phyloP scores from a whole-genome alignment of 1,140 invertebrate genomes.

The Conus ventricosus region DNA sequence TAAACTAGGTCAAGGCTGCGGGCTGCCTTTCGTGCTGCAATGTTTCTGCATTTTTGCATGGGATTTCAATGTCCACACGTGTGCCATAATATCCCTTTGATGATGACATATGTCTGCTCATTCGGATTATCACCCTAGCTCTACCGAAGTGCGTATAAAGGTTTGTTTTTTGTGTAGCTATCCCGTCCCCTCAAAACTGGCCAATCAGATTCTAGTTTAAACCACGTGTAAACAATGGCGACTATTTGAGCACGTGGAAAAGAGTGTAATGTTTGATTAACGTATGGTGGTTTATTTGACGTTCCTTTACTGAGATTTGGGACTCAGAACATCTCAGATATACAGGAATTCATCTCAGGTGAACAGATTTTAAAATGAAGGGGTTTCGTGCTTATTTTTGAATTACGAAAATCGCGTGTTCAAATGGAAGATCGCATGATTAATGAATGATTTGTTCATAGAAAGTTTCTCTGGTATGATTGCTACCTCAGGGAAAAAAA shows the following conservation, averaged over 20 bases:
- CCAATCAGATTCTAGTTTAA: slow-evolving; percentile 17
- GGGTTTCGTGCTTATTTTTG: no score
- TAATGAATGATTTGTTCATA: no score
- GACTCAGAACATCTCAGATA: neutral
- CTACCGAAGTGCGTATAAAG: neutral
- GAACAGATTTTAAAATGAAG: neutral
- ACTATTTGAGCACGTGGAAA: slow-evolving; percentile 13
- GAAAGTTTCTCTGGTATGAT: no score
- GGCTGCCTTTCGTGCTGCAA: neutral
- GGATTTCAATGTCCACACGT: neutral
- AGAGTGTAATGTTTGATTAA: neutral
- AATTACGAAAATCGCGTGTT: no score
- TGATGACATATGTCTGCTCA: neutral
- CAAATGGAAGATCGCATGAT: no score
- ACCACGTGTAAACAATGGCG: slow-evolving; percentile 37
- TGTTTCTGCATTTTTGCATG: slow-evolving; percentile 15
- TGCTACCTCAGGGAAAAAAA: no score
- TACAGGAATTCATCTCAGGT: neutral
- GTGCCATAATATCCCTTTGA: neutral
- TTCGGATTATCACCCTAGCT: neutral
- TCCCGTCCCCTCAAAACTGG: neutral
- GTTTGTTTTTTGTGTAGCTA: slow-evolving; percentile 16
- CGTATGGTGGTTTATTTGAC: neutral
- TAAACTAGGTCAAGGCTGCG: slow-evolving; percentile 46
- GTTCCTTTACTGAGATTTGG: no score